Conservation (phyloP, 2,113 vertebrate genomes). For the Aspidoscelis tigris region DNA sequence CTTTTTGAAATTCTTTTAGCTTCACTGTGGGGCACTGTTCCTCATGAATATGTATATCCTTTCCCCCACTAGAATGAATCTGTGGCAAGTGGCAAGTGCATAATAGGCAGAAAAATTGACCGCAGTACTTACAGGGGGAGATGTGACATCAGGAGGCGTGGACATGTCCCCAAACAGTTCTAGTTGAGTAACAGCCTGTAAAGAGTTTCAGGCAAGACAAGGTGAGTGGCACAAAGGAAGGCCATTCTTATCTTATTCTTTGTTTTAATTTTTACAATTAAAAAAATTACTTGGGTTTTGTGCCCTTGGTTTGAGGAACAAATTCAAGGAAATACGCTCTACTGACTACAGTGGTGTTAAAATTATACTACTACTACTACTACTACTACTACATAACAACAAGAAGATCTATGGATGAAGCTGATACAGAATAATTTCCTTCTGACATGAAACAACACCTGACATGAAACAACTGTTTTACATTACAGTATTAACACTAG, state of each 20-base stretch:
- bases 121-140: slow-evolving; percentile 90
- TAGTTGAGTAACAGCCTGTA: slow-evolving; percentile 97
- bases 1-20: slow-evolving; percentile 39
- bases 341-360: too few relatives aligned
- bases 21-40: slow-evolving; percentile 31
- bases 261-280: not conserved
- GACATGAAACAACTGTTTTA: too few relatives aligned
- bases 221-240: not conserved
- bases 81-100: not conserved
- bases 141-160: slow-evolving; percentile 97
- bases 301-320: not conserved
- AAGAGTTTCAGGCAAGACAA: slow-evolving; percentile 50
- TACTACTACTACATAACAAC: too few relatives aligned
- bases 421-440: too few relatives aligned
- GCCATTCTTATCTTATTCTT: too few relatives aligned
- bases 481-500: too few relatives aligned
- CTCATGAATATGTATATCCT: slow-evolving; percentile 29
- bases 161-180: slow-evolving; percentile 99
- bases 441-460: too few relatives aligned
- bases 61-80: slow-evolving; percentile 34
- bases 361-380: too few relatives aligned
- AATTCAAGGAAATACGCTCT: not conserved
- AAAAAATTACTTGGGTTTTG: not conserved
- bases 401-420: too few relatives aligned
- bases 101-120: not conserved